Evolutionary conservation across 1,140 invertebrate genomes (phyloP).

Genomic region (Drosophila ambigua): DNA sequence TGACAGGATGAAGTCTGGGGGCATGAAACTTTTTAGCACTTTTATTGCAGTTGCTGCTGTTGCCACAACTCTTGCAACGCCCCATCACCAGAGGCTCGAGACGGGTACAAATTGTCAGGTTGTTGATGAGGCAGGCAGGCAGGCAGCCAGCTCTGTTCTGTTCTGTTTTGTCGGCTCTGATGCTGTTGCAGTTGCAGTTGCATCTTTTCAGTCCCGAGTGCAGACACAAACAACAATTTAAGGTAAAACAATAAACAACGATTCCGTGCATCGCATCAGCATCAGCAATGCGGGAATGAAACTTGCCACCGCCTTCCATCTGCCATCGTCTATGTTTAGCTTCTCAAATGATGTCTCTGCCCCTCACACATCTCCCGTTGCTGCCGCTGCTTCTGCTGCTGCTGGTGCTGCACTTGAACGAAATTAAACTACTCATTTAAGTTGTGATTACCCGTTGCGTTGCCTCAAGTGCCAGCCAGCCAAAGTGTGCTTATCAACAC

Average conservation of each 20-base stretch:
- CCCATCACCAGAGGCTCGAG: constrained; percentile 48
- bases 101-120: constrained; percentile 73
- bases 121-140: constrained; percentile 57
- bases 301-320: constrained; percentile 20
- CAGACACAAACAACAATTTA: constrained; percentile 62
- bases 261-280: constrained; percentile 1
- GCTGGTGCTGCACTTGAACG: constrained; percentile 61
- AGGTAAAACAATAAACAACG: constrained; percentile 42
- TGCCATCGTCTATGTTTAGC: constrained; percentile 9
- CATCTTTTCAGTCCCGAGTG: constrained; percentile 15
- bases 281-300: constrained; percentile 7
- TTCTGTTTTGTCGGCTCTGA: constrained; percentile 32
- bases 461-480: constrained; percentile 58
- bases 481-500: constrained; percentile 78
- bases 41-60: constrained; percentile 61
- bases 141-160: constrained; percentile 26
- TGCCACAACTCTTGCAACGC: constrained; percentile 2
- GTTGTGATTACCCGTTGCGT: constrained; percentile 75
- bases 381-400: constrained; percentile 7
- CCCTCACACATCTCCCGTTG: constrained; percentile 7
- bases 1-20: constrained; percentile 73
- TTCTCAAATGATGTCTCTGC: constrained; percentile 12
- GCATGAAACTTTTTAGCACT: constrained; percentile 79
- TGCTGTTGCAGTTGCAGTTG: constrained; percentile 35
- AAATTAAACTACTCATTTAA: constrained; percentile 77